phyloP scores from a whole-genome alignment of 2,797 vertebrate genomes.

The Uromys caudimaculatus region DNA sequence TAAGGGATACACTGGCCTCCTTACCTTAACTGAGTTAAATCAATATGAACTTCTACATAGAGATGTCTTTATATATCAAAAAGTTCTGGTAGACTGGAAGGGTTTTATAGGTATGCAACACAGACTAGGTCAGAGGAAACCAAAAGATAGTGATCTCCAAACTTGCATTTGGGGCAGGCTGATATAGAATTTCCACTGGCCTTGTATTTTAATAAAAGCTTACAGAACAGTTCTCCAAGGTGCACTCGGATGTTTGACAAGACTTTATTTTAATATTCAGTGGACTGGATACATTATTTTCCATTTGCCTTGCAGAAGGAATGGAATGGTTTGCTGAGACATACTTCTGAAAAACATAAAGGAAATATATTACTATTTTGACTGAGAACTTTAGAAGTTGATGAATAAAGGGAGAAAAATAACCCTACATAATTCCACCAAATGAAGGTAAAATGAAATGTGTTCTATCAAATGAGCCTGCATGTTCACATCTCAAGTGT shows the following conservation, averaged over 20 bases:
- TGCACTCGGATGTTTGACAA: background rate
- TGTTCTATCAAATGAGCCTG: background rate
- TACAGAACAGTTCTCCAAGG: background rate
- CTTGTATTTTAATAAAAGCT: background rate
- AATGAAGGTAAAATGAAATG: background rate
- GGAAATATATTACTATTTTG: background rate
- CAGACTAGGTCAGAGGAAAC: background rate
- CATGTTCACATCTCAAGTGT: background rate
- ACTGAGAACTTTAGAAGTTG: background rate
- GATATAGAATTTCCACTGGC: background rate
- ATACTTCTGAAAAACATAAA: background rate
- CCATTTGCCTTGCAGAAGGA: background rate
- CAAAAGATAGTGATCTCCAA: background rate
- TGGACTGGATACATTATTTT: no score
- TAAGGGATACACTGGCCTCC: background rate
- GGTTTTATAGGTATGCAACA: background rate
- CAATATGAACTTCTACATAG: background rate
- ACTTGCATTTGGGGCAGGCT: background rate
- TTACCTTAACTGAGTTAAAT: background rate
- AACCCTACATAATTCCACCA: background rate
- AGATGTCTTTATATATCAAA: background rate
- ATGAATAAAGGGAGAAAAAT: background rate
- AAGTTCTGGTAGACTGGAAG: background rate
- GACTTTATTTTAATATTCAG: background rate
- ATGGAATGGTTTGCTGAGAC: background rate